These are phyloP conservation scores for Lagria hirta DNA, from an alignment of 2,888 invertebrate species.

Conservation along the genomic window DNA sequence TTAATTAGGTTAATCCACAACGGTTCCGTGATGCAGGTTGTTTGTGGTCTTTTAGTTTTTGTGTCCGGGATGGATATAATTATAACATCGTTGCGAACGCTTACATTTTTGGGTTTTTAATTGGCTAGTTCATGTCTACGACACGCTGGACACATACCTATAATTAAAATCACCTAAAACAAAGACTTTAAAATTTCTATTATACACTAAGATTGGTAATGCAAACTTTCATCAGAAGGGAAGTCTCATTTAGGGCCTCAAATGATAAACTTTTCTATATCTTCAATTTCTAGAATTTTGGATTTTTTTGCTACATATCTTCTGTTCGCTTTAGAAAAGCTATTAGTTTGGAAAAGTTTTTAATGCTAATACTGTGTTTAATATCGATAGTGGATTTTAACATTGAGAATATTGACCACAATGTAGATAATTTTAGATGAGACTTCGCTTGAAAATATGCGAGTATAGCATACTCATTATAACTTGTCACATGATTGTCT, in stretches of 20 bases:
- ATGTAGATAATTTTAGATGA: constrained; percentile 11
- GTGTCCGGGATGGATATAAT: not conserved
- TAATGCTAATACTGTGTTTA: constrained; percentile 6
- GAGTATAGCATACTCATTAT: constrained; percentile 10
- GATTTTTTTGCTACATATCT: constrained; percentile 17
- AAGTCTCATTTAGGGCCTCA: no score
- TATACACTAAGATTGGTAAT: no score
- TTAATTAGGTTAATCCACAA: constrained; percentile 8
- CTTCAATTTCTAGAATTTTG: constrained; percentile 6
- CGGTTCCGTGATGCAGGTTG: constrained; percentile 2
- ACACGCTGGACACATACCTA: not conserved
- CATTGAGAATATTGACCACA: constrained; percentile 19
- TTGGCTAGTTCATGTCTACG: not conserved
- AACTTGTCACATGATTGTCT: constrained; percentile 3
- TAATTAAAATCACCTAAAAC: not conserved
- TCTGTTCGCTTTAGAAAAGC: constrained; percentile 13
- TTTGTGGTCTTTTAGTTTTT: constrained; percentile 2
- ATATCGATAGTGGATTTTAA: constrained; percentile 11
- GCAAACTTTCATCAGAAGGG: no score
- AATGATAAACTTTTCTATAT: no score
- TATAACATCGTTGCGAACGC: not conserved
- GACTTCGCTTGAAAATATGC: constrained; percentile 14
- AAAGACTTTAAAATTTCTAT: not conserved
- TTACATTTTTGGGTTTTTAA: not conserved
- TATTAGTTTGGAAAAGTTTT: constrained; percentile 8